Evolutionary conservation across 2,797 vertebrate species (phyloP), one percentile per base, ranked within the genome.

Genomic region (Karalla daura): DNA sequence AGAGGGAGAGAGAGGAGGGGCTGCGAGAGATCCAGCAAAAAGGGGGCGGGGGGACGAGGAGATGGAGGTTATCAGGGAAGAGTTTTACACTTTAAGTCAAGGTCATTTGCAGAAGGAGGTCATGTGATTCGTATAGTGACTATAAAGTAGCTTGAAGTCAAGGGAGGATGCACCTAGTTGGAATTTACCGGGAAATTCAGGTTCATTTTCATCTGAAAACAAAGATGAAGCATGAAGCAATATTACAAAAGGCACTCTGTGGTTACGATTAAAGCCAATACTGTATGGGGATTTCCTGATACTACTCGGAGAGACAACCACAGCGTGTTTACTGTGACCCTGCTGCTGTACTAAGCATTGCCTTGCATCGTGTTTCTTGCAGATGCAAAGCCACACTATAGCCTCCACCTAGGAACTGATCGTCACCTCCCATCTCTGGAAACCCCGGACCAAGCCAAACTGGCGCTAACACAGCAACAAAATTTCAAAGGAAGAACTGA

Each of bases 211-310:
- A 27, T 51, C 17, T 51, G 30, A 72, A 40, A 44, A 60, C 40
- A 53, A 58, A 53, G 56, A 20, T 3, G n/a, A 61, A 39, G 24
- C 25, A 24, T 53, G 80, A 63, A 75, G 51, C 76, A 65, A 51
- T 36, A 58, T 53, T 14, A 86, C 72, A 82, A 74, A 23, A 7
- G 14, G 36, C 6, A 53, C 39, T 63, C 70, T 83, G 63, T 83
- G 46, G 65, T 56, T 52, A 62, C 67, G 75, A 9, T 50, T 28
- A 27, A 15, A 41, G 47, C 49, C 24, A 10, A 80, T 60, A 58
- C 7, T 53, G n/a, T 33, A 50, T 7, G 65, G 74, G 81, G 76
- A 80, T 84, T 87, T 87, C 76, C 83, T 78, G 17, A 78, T 28
- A 63, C 17, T 7, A 35, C 51, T 35, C 15, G 21, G 17, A 21